Percentiles rank a stretch among this genome's conserved stretches.
These are phyloP conservation scores for Crocallis elinguaria DNA, from an alignment of 2,888 invertebrate species.

Conservation along the genomic window DNA sequence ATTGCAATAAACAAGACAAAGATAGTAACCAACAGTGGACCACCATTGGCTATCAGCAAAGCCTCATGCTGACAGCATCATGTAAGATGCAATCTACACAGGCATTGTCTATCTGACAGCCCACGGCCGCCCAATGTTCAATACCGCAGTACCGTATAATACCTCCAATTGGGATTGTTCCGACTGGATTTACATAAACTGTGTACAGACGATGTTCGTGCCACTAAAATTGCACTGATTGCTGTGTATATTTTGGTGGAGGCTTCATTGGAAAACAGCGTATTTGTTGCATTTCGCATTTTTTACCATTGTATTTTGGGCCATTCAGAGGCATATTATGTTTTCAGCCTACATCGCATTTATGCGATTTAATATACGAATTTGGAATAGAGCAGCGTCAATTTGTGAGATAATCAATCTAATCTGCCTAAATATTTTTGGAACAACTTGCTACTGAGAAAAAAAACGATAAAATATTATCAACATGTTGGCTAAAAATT, in stretches of 20 bases:
- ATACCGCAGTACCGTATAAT: constrained; percentile 46
- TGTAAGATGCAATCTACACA: constrained; percentile 52
- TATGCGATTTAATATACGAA: not conserved
- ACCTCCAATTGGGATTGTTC: constrained; percentile 58
- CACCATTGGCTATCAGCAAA: constrained; percentile 5
- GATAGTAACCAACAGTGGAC: constrained; percentile 17
- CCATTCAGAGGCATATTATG: constrained; percentile 22
- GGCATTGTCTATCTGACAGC: constrained; percentile 46
- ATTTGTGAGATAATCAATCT: no score
- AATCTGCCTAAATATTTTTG: no score
- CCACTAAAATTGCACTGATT: constrained; percentile 56
- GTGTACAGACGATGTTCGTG: constrained; percentile 52
- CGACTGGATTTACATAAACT: constrained; percentile 65
- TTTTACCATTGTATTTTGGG: no score
- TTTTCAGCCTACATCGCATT: not conserved
- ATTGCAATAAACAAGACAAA: constrained; percentile 2
- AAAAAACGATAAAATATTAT: no score
- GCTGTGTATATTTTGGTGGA: constrained; percentile 34
- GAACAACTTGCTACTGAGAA: no score
- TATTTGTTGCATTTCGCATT: constrained; percentile 28
- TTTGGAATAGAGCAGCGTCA: no score
- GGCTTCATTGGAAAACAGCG: constrained; percentile 33
- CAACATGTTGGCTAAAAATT: no score
- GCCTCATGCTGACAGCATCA: constrained; percentile 34
- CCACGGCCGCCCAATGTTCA: constrained; percentile 35